Percentiles rank a stretch among this genome's conserved stretches.
phyloP scores from a whole-genome alignment of 2,797 vertebrate genomes.

The Sebastolobus altivelis region DNA sequence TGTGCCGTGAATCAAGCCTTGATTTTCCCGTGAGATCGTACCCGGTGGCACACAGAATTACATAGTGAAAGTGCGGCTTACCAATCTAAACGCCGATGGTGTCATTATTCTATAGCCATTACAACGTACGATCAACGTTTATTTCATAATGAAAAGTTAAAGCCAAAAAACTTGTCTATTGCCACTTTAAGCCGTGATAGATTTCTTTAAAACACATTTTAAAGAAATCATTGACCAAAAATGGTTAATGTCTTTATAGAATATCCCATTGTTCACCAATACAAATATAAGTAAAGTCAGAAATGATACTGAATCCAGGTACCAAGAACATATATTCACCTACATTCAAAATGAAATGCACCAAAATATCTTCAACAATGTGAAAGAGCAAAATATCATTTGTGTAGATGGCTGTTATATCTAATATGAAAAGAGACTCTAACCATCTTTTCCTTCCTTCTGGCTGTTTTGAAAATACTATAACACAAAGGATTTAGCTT shows the following conservation, averaged over 20 bases:
- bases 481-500: background rate
- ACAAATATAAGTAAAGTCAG: background rate
- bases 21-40: too few species aligned
- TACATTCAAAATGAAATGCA: background rate
- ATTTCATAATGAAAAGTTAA: background rate
- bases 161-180: background rate
- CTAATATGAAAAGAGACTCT: background rate
- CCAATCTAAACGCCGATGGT: too few species aligned
- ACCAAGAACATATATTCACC: background rate
- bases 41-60: too few species aligned
- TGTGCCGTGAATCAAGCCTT: too few species aligned
- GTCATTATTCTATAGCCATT: background rate
- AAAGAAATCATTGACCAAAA: background rate
- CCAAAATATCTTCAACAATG: background rate
- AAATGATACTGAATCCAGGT: background rate
- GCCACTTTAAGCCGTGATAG: background rate
- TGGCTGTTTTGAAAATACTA: constrained; percentile 9
- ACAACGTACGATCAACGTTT: background rate
- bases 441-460: background rate
- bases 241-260: background rate
- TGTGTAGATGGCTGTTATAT: background rate
- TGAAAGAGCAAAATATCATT: background rate
- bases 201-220: background rate
- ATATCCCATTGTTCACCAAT: background rate
- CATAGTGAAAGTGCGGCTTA: too few species aligned